Base-by-base conservation (phyloP, 37 sponge, comb jelly and placozoan genomes). In the Beroe ovata region DNA sequence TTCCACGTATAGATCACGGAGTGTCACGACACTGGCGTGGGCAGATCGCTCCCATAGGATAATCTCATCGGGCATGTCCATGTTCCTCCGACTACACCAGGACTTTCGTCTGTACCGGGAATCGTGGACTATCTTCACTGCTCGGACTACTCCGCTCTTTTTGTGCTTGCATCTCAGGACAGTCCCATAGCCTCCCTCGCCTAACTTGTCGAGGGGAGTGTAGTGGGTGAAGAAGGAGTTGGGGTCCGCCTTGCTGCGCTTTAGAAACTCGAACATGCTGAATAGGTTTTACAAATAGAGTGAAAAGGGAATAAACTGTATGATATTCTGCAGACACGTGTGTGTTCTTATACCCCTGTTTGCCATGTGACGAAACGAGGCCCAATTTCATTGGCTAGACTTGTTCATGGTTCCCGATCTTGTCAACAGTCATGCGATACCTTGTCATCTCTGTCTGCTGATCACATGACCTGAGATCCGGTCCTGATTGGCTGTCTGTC, bases 121-220 rank as follows among this genome's bases (percentile, higher is more conserved):
- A 37, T 66, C 35, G 36, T 66, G 69, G 36, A 66, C 69, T 34
- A 66, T 66, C 69, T 66, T 66, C 32, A 66, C 69, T 29, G 69
- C 69, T 11, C 36, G 32, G 35, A 66, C 35, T 30, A 14, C 69
- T 26, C 69, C 69, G 8, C 36, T 66, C 36, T 25, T 66, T 8
- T 66, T 66, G 36, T 66, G 25, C 36, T 34, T 32, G 69, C 69
- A 66, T 1, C 16, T 26, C 8, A 66, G 30, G 2, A 66, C 69
- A 1, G 36, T 33, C 36, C 69, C 69, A 37, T 66, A 66, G 32
- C 69, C 69, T 18, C 69, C 69, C 18, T 66, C 32, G 29, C 69
- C 69, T 37, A 66, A 37, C 36, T 66, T 26, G 69, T 66, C 36
- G 35, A 66, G 69, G 1, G 34, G 69, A 0, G 69, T 32, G 69